Base-by-base conservation (phyloP, 1,140 invertebrate species). In the Plectus sambesii region DNA sequence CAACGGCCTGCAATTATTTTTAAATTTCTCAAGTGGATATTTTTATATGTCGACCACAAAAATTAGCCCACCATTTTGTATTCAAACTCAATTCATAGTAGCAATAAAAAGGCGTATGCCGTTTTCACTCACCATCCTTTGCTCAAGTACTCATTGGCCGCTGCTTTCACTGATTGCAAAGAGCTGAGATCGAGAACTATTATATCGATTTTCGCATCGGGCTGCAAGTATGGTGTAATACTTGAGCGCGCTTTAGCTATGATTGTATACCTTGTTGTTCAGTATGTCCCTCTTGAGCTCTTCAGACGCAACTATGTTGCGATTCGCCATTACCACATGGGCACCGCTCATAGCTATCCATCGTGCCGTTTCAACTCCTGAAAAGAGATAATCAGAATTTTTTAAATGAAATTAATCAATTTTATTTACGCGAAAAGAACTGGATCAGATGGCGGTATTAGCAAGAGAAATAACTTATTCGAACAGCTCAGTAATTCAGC, bases 341-440 rank as follows among this genome's bases (percentile, higher is more conserved):
- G 86, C 88, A 8, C 87, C 88, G 75, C 89, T 85, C 26, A 83
- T 76, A 15, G 84, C 82, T 39, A 94, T 68, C 0, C 85, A 82
- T 61, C 81, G 79, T 0, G 86, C 86, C 36, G 87, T 94, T 77
- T 94, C 88, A 74, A 78, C 88, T 23, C 89, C n/a, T n/a, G n/a
- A n/a, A n/a, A n/a, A n/a, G n/a, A n/a, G n/a, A n/a, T n/a, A n/a
- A n/a, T n/a, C n/a, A n/a, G n/a, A n/a, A n/a, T n/a, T n/a, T n/a
- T n/a, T n/a, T n/a, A n/a, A n/a, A n/a, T n/a, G n/a, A n/a, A n/a
- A n/a, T n/a, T n/a, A n/a, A n/a, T n/a, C n/a, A n/a, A n/a, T n/a
- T n/a, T n/a, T n/a, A n/a, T n/a, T n/a, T n/a, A n/a, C n/a, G n/a
- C n/a, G n/a, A n/a, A n/a, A n/a, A n/a, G n/a, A n/a, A n/a, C n/a